Evolutionary conservation across 2,797 vertebrate species (phyloP).

Genomic region (Amblyraja radiata): DNA sequence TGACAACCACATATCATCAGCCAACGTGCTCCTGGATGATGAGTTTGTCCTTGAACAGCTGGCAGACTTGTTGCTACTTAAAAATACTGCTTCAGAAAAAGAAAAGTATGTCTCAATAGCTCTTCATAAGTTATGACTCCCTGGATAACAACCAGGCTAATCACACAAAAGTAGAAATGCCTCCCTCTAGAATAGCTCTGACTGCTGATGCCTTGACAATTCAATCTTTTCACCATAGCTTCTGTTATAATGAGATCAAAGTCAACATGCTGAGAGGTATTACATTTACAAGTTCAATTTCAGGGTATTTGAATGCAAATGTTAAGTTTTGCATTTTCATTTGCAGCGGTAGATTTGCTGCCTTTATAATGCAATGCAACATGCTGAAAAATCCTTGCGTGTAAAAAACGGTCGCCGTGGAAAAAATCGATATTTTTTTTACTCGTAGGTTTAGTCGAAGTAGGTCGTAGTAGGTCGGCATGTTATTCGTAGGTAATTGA

Average conservation of each 20-base stretch:
- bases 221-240: background rate
- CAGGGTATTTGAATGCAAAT: background rate
- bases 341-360: background rate
- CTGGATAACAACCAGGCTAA: background rate
- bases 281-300: background rate
- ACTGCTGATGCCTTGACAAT: background rate
- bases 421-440: no score
- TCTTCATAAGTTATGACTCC: background rate
- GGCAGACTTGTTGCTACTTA: background rate
- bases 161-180: background rate
- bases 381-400: no score
- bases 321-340: background rate
- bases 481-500: no score
- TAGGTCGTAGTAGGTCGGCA: no score
- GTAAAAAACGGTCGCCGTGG: no score
- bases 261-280: background rate
- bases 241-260: background rate
- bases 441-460: no score
- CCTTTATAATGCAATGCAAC: background rate
- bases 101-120: background rate
- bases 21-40: background rate
- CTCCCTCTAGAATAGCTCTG: background rate
- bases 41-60: slow-evolving; percentile 8
- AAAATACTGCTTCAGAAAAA: background rate
- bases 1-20: slow-evolving; percentile 11